Conservation (phyloP, 1,140 invertebrate genomes). For the Ericerus pela region DNA sequence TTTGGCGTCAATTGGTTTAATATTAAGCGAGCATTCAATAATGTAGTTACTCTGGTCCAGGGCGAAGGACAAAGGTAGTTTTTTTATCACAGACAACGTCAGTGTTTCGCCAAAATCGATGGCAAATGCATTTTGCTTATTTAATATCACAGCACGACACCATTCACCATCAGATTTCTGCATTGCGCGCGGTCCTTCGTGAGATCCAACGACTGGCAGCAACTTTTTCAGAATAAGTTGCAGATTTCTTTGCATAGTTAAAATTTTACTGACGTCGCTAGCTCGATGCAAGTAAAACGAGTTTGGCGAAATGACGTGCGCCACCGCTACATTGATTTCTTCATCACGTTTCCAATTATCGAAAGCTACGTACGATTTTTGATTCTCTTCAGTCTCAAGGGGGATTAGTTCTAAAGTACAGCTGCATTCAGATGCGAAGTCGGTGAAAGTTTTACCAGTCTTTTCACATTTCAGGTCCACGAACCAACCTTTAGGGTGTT, state of each 20-base stretch:
- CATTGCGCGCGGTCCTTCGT: neutral
- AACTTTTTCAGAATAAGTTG: conserved; percentile 1
- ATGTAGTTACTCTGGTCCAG: neutral
- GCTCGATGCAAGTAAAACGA: conserved; percentile 14
- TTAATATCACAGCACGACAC: neutral
- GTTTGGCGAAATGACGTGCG: neutral
- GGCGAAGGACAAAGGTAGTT: neutral
- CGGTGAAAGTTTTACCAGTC: conserved; percentile 15
- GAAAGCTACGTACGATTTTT: conserved; percentile 21
- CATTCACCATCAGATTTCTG: neutral
- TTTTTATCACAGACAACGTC: neutral
- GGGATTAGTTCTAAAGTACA: conserved; percentile 3
- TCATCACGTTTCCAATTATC: neutral
- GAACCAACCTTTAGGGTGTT: conserved; percentile 28
- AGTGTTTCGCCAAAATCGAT: neutral
- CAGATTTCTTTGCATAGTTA: conserved; percentile 9
- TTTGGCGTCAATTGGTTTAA: neutral
- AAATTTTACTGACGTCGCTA: neutral
- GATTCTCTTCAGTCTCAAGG: conserved; percentile 16
- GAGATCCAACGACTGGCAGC: neutral
- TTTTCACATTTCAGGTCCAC: conserved; percentile 28
- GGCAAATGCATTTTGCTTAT: neutral
- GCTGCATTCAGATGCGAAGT: conserved; percentile 16
- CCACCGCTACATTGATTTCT: neutral
- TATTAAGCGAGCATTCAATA: neutral